Conservation (phyloP, 2,113 vertebrate genomes). For the Otis tarda region DNA sequence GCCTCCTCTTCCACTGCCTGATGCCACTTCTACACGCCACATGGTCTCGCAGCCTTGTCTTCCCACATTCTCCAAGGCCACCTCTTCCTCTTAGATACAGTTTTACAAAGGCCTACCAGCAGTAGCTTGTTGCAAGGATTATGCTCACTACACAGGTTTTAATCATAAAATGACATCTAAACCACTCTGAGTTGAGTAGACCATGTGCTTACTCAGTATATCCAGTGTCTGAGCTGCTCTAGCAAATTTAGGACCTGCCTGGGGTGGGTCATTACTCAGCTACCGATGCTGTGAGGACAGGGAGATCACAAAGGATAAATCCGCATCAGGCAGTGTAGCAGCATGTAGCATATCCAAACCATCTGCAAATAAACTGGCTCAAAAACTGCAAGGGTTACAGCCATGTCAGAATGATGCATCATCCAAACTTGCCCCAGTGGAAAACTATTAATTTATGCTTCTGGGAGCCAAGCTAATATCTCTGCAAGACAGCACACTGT, state of each 20-base stretch:
- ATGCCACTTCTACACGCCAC: not conserved
- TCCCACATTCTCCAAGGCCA: not conserved
- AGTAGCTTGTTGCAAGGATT: not conserved
- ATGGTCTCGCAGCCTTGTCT: not conserved
- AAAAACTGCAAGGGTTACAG: not conserved
- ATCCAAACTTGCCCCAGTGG: not conserved
- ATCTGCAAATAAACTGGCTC: constrained; percentile 1
- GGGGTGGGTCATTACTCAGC: not conserved
- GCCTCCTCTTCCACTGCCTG: not conserved
- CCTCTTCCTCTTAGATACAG: not conserved
- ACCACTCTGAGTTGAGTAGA: not conserved
- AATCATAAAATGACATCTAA: constrained; percentile 29
- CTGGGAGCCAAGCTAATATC: not conserved
- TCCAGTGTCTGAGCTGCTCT: not conserved
- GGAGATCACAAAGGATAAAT: constrained; percentile 23
- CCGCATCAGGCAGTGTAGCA: not conserved
- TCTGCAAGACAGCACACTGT: not conserved
- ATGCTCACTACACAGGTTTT: not conserved
- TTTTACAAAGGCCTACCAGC: not conserved
- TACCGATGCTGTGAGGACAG: not conserved
- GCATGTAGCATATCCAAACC: not conserved
- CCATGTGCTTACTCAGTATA: constrained; percentile 8
- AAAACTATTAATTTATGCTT: constrained; percentile 30
- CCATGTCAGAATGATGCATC: not conserved
- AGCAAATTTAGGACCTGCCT: constrained; percentile 15